Evolutionary conservation across 2,113 vertebrate species (phyloP).

Genomic region (Chloebia gouldiae): DNA sequence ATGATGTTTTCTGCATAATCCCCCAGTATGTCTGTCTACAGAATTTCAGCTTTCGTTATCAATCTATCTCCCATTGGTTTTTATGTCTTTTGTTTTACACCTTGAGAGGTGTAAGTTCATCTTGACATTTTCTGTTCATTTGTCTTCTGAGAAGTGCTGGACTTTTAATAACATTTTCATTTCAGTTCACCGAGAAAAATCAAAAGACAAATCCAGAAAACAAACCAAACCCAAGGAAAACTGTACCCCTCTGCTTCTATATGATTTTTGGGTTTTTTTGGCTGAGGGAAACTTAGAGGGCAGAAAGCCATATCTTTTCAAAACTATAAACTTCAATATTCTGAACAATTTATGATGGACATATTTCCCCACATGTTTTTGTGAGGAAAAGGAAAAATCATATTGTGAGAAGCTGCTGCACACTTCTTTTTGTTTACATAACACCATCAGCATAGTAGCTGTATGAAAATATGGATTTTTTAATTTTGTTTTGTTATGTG

Average conservation of each 20-base stretch:
- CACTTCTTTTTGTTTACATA: constrained; percentile 62
- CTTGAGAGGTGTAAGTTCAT: background rate
- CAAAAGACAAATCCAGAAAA: background rate
- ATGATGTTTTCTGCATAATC: background rate
- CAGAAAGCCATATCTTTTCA: background rate
- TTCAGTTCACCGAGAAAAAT: background rate
- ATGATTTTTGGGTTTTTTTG: background rate
- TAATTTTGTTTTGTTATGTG: constrained; percentile 21
- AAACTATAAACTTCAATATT: background rate
- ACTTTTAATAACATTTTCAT: background rate
- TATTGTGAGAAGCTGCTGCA: constrained; percentile 38
- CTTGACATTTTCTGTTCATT: background rate
- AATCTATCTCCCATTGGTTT: background rate
- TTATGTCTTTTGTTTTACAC: background rate
- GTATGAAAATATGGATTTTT: constrained; percentile 21
- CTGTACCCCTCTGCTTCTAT: background rate
- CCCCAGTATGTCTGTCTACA: background rate
- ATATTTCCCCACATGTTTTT: background rate
- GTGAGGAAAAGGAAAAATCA: background rate
- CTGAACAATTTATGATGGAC: background rate
- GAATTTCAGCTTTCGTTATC: background rate
- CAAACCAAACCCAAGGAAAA: background rate
- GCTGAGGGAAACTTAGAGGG: background rate
- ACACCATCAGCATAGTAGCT: constrained; percentile 28
- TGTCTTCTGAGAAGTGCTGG: background rate